phyloP scores from a whole-genome alignment of 2,113 vertebrate genomes.

The Sialia sialis region DNA sequence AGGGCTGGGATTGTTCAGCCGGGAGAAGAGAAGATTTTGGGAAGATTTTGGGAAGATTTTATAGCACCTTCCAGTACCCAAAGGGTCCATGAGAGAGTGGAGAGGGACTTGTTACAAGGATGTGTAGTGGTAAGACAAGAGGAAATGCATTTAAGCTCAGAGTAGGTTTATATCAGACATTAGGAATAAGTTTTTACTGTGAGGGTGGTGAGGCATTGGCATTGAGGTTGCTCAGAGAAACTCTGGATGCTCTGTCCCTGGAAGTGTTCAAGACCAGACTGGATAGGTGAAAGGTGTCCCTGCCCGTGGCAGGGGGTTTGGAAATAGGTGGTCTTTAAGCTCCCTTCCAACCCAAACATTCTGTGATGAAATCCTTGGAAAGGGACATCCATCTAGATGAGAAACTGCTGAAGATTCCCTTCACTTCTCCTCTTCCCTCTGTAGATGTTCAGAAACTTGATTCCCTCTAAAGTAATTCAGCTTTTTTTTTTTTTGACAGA shows the following conservation, averaged over 20 bases:
- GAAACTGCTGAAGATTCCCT: background rate
- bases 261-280: background rate
- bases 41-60: background rate
- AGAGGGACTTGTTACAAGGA: background rate
- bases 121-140: background rate
- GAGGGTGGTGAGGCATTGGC: background rate
- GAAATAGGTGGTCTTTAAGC: background rate
- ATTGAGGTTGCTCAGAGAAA: background rate
- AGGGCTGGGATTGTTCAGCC: background rate
- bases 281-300: background rate
- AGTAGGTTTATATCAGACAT: background rate
- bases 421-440: background rate
- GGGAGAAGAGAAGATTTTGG: background rate
- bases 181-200: background rate
- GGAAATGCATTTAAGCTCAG: background rate
- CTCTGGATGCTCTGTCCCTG: background rate
- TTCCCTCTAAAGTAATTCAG: background rate
- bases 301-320: background rate
- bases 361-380: background rate
- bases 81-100: background rate
- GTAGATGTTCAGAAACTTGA: background rate
- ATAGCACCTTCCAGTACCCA: background rate
- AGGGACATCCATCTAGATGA: background rate
- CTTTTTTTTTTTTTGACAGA: background rate
- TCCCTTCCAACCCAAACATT: background rate